Percentiles rank a stretch among this genome's conserved stretches.
Evolutionary conservation across 2,888 invertebrate species (phyloP).

Genomic region (Dusona sp.): DNA sequence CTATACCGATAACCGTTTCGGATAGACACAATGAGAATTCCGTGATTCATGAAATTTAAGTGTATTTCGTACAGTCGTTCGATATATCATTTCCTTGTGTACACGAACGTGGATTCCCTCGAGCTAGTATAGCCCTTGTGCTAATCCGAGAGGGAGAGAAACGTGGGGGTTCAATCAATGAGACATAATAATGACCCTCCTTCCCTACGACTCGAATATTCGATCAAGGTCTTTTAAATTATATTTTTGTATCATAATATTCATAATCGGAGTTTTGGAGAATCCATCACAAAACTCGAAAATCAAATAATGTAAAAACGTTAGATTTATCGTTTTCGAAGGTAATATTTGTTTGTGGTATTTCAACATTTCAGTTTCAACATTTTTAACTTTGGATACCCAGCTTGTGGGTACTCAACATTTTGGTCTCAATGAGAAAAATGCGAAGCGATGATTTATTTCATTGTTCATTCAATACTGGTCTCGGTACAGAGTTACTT

Average conservation of each 20-base stretch:
- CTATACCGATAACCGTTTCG: not conserved
- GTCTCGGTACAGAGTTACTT: not conserved
- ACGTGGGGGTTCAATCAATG: slow-evolving; percentile 13
- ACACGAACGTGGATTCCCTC: slow-evolving; percentile 10
- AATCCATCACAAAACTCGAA: not conserved
- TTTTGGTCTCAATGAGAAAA: not conserved
- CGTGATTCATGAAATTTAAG: slow-evolving; percentile 21
- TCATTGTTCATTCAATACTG: not conserved
- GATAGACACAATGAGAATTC: slow-evolving; percentile 11
- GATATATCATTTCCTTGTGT: slow-evolving; percentile 17
- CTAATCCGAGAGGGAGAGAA: slow-evolving; percentile 4
- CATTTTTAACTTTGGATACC: not conserved
- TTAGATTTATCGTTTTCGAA: not conserved
- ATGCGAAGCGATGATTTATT: not conserved
- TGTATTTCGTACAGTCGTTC: slow-evolving; percentile 11
- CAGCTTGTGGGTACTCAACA: not conserved
- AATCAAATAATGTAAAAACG: too few relatives aligned
- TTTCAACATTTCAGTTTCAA: not conserved
- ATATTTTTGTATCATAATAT: not conserved
- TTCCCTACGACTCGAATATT: not conserved
- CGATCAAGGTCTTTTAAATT: not conserved
- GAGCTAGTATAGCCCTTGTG: slow-evolving; percentile 2
- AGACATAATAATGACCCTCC: not conserved
- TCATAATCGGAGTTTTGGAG: not conserved
- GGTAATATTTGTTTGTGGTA: not conserved